Conservation (phyloP, 2,797 vertebrate genomes). For the Sebastes baramenuke region DNA sequence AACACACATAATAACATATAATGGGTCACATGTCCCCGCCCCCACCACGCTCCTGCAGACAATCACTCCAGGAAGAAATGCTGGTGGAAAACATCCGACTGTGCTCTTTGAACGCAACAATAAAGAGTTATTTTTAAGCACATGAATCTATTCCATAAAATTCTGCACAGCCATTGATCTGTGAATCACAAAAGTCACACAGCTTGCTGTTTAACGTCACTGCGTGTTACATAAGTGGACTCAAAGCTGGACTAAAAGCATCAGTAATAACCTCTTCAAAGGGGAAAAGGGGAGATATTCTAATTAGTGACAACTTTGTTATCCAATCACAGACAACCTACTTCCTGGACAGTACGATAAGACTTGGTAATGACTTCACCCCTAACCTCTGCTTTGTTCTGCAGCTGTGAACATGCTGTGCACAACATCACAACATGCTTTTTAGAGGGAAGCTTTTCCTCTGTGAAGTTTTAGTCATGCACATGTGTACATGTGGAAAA, state of each 20-base stretch:
- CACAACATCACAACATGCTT: not conserved
- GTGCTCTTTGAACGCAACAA: not conserved
- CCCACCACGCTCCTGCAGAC: not conserved
- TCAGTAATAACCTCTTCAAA: slow-evolving; percentile 1
- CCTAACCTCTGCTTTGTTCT: slow-evolving; percentile 1
- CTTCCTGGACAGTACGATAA: not conserved
- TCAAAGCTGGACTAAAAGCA: not conserved
- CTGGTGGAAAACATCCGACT: not conserved
- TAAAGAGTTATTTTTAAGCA: slow-evolving; percentile 18
- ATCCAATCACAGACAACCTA: not conserved
- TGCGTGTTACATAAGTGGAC: slow-evolving; percentile 14
- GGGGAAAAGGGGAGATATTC: not conserved
- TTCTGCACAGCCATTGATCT: slow-evolving; percentile 4
- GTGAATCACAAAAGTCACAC: not conserved
- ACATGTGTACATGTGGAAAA: not conserved
- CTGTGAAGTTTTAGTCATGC: not conserved
- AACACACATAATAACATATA: not conserved
- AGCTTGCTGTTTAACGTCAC: not conserved
- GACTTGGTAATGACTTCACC: not conserved
- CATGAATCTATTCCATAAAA: not conserved
- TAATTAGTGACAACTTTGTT: slow-evolving; percentile 21
- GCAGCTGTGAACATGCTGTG: not conserved
- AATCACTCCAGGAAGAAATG: not conserved
- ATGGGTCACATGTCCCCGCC: not conserved
- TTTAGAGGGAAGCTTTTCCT: not conserved